Evolutionary conservation across 2,888 invertebrate species (phyloP).

Genomic region (Drosophila kanekoi): DNA sequence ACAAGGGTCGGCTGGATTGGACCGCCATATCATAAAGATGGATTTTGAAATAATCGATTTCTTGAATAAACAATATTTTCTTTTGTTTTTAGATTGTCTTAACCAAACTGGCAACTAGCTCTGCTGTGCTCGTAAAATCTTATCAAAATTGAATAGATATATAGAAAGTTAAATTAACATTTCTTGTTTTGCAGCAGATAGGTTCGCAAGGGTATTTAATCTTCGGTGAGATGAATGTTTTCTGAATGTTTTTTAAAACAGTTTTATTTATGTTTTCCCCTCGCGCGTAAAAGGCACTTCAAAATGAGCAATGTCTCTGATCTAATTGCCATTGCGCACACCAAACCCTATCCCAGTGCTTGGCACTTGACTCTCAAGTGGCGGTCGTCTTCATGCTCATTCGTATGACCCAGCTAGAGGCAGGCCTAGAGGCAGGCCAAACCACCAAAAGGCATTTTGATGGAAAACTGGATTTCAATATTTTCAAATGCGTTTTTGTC

Average conservation of each 20-base stretch:
- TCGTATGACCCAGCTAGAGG: background rate
- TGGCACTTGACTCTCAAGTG: conserved; percentile 72
- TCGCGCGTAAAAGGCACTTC: conserved; percentile 47
- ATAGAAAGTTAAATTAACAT: too few species aligned
- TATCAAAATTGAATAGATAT: too few species aligned
- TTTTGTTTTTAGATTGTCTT: too few species aligned
- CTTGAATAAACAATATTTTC: too few species aligned
- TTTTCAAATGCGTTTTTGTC: conserved; percentile 57
- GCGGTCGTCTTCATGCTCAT: conserved; percentile 14
- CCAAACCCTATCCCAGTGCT: conserved; percentile 22
- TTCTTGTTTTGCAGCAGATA: background rate
- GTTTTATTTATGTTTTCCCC: conserved; percentile 54
- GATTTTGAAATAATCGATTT: too few species aligned
- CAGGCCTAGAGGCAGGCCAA: conserved; percentile 2
- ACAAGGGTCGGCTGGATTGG: too few species aligned
- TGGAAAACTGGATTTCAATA: conserved; percentile 67
- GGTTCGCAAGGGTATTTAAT: background rate
- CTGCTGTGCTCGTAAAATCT: too few species aligned
- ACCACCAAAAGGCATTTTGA: conserved; percentile 37
- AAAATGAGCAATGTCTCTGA: conserved; percentile 73
- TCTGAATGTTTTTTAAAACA: conserved; percentile 55
- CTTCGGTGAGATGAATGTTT: conserved; percentile 14
- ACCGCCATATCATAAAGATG: too few species aligned
- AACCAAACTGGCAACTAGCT: too few species aligned
- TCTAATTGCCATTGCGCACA: conserved; percentile 61